Evolutionary conservation across 2,888 invertebrate genomes (phyloP).

Genomic region (Epiblema foenella): DNA sequence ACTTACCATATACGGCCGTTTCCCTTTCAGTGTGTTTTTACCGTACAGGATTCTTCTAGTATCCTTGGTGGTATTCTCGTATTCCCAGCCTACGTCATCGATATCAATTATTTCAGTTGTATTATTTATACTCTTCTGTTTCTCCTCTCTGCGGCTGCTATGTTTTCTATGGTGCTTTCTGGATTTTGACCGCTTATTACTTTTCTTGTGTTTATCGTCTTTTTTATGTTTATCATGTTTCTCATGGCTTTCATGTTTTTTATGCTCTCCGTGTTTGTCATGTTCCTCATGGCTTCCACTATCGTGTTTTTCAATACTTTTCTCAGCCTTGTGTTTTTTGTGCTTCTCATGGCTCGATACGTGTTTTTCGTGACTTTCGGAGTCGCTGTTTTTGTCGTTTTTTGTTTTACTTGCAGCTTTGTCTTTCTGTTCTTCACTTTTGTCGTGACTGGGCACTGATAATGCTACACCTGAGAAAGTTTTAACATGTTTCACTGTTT

Average conservation of each 20-base stretch:
- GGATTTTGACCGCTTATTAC: neutral
- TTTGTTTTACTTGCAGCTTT: neutral
- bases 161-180: conserved; percentile 15
- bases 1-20: conserved; percentile 76
- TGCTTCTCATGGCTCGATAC: conserved; percentile 3
- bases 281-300: conserved; percentile 1
- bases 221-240: conserved; percentile 7
- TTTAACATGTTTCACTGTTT: neutral
- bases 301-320: neutral
- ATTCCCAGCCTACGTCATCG: conserved; percentile 72
- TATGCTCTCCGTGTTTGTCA: neutral
- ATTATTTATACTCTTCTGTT: neutral
- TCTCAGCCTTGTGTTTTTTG: conserved; percentile 9
- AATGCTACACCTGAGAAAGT: conserved; percentile 6
- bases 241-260: conserved; percentile 12
- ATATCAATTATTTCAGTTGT: conserved; percentile 51
- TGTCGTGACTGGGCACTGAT: neutral
- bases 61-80: conserved; percentile 68
- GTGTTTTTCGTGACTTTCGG: conserved; percentile 11
- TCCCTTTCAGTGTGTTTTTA: conserved; percentile 63
- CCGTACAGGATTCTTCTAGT: conserved; percentile 74
- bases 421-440: neutral
- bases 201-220: neutral
- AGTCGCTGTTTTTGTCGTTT: conserved; percentile 2
- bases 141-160: neutral